Conservation (phyloP, 2,113 vertebrate species). For the Phalacrocorax pelagicus region DNA sequence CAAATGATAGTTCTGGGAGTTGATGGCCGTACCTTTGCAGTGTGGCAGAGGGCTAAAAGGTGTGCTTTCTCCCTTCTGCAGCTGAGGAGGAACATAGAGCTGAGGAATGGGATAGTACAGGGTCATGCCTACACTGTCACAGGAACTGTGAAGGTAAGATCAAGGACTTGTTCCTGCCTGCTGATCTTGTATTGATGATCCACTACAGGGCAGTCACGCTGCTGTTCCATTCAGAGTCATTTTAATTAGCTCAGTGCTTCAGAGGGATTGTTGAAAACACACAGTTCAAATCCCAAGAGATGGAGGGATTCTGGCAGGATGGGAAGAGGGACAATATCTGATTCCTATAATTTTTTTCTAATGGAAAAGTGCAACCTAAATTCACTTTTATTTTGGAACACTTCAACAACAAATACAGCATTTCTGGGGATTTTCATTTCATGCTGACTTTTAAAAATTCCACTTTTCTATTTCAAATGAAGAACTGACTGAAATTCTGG, state of each 20-base stretch:
- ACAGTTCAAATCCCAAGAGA: background rate
- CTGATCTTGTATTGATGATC: background rate
- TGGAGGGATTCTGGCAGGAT: background rate
- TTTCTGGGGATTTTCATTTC: background rate
- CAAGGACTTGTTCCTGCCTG: background rate
- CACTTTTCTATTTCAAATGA: background rate
- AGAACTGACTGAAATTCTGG: background rate
- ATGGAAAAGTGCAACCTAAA: background rate
- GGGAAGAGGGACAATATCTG: background rate
- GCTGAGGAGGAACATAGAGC: background rate
- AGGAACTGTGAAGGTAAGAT: constrained; percentile 63
- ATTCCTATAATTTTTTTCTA: background rate
- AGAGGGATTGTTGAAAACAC: background rate
- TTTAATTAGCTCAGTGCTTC: background rate
- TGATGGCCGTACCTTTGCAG: background rate
- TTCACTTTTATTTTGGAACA: background rate
- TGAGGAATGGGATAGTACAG: constrained; percentile 71
- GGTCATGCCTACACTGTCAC: constrained; percentile 77
- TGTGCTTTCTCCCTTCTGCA: constrained; percentile 19
- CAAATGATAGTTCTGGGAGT: background rate
- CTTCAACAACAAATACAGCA: background rate
- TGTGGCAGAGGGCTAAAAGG: background rate
- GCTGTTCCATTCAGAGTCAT: background rate
- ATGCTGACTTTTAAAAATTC: background rate
- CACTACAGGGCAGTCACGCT: background rate